These are phyloP conservation scores for Carterocephalus palaemon DNA, from an alignment of 2,888 invertebrate genomes.

Conservation along the genomic window DNA sequence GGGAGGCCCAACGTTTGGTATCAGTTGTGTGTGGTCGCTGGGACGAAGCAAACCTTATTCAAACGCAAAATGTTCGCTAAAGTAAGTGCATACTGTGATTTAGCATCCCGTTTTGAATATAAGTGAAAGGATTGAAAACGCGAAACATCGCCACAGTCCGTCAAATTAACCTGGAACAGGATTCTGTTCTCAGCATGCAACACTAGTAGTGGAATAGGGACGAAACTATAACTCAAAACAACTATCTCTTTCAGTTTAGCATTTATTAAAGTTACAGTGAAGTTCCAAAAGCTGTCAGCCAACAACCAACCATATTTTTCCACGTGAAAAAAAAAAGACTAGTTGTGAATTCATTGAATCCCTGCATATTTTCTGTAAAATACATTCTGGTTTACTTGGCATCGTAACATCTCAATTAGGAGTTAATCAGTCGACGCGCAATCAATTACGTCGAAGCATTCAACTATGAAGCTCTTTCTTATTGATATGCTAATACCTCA, in stretches of 20 bases:
- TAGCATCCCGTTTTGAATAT: conserved; percentile 32
- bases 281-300: no score
- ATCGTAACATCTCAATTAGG: no score
- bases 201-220: background rate
- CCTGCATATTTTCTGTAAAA: no score
- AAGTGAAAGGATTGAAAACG: conserved; percentile 57
- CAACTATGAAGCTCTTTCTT: no score
- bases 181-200: conserved; percentile 15
- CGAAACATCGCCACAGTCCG: conserved; percentile 13
- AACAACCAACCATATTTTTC: no score
- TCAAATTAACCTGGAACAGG: conserved; percentile 30
- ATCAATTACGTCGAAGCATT: no score
- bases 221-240: conserved; percentile 5
- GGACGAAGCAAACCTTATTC: conserved; percentile 71
- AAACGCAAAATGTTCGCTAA: conserved; percentile 74
- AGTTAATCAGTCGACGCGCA: no score
- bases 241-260: conserved; percentile 3
- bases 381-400: no score
- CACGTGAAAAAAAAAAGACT: no score
- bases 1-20: conserved; percentile 53
- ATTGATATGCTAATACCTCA: no score
- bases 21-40: conserved; percentile 76
- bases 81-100: conserved; percentile 60
- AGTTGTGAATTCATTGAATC: no score
- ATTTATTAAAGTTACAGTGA: no score